Percentiles rank a stretch among this genome's conserved stretches.
Evolutionary conservation across 2,113 vertebrate genomes (phyloP).

Genomic region (Mesembrinibis cayennensis): DNA sequence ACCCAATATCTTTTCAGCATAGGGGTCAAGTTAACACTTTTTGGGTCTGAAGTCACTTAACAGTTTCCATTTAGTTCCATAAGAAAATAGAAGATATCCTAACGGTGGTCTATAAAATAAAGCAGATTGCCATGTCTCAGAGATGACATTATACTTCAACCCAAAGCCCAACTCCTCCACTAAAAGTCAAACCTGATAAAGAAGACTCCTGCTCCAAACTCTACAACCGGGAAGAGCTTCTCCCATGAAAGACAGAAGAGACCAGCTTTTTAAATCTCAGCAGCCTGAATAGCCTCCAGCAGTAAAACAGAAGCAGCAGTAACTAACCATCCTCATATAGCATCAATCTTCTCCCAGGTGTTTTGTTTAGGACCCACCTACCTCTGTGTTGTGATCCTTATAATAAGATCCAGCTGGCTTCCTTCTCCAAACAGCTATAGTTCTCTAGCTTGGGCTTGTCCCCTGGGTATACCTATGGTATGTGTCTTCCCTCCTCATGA

Average conservation of each 20-base stretch:
- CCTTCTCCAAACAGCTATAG: background rate
- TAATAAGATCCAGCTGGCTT: background rate
- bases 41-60: background rate
- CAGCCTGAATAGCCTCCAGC: background rate
- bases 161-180: background rate
- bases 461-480: background rate
- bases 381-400: background rate
- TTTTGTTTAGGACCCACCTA: background rate
- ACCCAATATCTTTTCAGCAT: background rate
- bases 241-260: background rate
- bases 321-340: background rate
- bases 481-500: rapidly evolving
- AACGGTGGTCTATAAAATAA: background rate
- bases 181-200: background rate
- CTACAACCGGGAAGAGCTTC: background rate
- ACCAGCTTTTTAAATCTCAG: background rate
- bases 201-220: background rate
- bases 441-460: background rate
- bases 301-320: background rate
- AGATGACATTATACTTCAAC: background rate
- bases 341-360: background rate
- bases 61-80: background rate
- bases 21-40: background rate
- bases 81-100: background rate
- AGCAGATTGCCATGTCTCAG: background rate